A percentile compares a stretch with the other conserved stretches of the same genome.
Conservation (phyloP, 2,888 invertebrate genomes). For the Perithous albicinctus region DNA sequence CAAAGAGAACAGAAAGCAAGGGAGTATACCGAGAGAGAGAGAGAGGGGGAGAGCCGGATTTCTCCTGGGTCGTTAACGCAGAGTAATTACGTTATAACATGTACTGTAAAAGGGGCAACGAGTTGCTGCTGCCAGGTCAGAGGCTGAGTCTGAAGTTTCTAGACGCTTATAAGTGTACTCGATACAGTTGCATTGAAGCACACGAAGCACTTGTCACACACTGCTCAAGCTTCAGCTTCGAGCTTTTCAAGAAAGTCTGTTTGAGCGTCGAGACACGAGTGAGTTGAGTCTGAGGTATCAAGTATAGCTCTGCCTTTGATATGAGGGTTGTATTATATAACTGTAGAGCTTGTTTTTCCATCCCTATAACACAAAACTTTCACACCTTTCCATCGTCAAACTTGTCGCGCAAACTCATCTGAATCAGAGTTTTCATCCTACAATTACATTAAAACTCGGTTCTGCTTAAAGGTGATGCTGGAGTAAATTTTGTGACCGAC, state of each 20-base stretch:
- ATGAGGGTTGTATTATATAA: not conserved
- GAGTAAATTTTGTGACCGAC: too few relatives aligned
- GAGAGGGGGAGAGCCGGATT: slow-evolving; percentile 60
- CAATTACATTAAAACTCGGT: too few relatives aligned
- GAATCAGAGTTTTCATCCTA: too few relatives aligned
- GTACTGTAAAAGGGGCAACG: slow-evolving; percentile 46
- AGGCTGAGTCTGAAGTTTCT: slow-evolving; percentile 30
- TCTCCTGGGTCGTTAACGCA: slow-evolving; percentile 71
- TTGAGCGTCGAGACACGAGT: not conserved
- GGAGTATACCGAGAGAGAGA: slow-evolving; percentile 13
- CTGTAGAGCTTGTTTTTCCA: not conserved
- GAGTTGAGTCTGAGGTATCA: not conserved
- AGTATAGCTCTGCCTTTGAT: not conserved
- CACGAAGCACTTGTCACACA: not conserved
- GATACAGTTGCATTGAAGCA: slow-evolving; percentile 2
- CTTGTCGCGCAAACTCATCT: not conserved
- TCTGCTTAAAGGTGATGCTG: too few relatives aligned
- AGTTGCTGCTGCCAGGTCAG: slow-evolving; percentile 26
- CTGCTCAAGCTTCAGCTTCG: not conserved
- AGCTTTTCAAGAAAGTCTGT: not conserved
- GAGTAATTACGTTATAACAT: slow-evolving; percentile 75
- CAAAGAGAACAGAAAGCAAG: slow-evolving; percentile 2
- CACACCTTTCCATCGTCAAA: not conserved
- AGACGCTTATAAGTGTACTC: not conserved
- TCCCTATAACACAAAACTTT: not conserved